A percentile compares a stretch with the other conserved stretches of the same genome.
Conservation (phyloP, 2,888 invertebrate genomes). For the Lissonota sp. region DNA sequence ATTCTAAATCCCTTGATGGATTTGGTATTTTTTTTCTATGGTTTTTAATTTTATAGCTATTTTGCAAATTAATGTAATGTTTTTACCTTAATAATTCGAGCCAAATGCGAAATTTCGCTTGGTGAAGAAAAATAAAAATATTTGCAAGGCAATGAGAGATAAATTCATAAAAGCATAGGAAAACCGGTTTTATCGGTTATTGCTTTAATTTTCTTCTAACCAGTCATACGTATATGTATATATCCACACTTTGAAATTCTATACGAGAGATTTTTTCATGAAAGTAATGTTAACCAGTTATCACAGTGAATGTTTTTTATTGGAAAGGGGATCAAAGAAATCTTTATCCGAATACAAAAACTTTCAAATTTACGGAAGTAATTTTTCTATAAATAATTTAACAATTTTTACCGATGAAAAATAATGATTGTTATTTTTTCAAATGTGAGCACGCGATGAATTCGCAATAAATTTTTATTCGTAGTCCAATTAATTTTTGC, state of each 20-base stretch:
- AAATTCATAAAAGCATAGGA: constrained; percentile 7
- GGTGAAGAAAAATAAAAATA: not conserved
- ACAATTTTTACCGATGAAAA: not conserved
- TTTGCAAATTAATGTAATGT: not conserved
- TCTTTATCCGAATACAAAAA: not conserved
- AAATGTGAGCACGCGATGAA: constrained; percentile 10
- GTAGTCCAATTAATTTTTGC: constrained; percentile 26
- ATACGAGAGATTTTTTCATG: too few relatives aligned
- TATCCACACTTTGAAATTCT: too few relatives aligned
- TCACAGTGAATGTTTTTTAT: too few relatives aligned
- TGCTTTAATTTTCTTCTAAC: constrained; percentile 1
- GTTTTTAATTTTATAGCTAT: too few relatives aligned
- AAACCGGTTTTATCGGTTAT: constrained; percentile 38
- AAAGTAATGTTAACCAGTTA: too few relatives aligned
- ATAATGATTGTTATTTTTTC: constrained; percentile 6
- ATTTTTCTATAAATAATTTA: not conserved
- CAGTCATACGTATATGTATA: not conserved
- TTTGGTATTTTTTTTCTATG: too few relatives aligned
- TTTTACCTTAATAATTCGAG: not conserved
- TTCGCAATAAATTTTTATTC: constrained; percentile 9
- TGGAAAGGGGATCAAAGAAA: too few relatives aligned
- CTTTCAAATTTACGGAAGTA: not conserved
- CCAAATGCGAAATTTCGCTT: not conserved
- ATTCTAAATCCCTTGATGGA: too few relatives aligned
- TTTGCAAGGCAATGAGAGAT: not conserved